Conservation (phyloP, 2,113 vertebrate genomes). For the Thinocorus orbignyianus region DNA sequence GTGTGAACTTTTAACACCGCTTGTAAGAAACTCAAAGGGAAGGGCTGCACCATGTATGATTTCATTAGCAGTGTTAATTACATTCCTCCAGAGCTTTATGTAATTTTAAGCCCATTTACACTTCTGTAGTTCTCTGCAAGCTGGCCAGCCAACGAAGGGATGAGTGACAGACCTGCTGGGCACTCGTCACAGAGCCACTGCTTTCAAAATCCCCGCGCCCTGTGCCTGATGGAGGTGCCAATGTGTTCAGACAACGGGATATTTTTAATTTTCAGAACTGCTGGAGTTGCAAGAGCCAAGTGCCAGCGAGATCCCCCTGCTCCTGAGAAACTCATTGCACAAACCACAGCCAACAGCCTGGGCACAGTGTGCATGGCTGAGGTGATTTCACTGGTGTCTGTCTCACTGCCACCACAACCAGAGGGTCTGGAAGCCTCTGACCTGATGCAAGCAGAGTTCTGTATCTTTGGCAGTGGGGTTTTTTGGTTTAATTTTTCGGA, state of each 20-base stretch:
- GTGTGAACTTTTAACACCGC: not conserved
- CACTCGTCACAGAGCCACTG: accelerated
- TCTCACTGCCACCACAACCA: not conserved
- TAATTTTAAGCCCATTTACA: not conserved
- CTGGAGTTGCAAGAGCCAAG: not conserved
- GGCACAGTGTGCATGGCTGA: not conserved
- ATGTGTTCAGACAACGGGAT: accelerated
- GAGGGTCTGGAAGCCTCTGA: not conserved
- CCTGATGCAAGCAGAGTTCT: not conserved
- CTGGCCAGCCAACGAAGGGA: not conserved
- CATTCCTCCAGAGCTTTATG: not conserved
- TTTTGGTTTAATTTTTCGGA: not conserved
- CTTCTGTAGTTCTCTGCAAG: not conserved
- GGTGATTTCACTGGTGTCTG: not conserved
- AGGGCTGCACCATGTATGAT: not conserved
- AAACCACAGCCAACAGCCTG: not conserved
- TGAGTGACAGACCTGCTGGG: accelerated
- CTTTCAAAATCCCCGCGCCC: not conserved
- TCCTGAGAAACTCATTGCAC: not conserved
- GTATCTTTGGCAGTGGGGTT: not conserved
- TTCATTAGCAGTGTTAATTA: not conserved
- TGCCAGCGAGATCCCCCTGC: not conserved
- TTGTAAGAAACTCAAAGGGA: not conserved
- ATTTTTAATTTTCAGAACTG: not conserved
- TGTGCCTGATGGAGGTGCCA: accelerated